These are phyloP conservation scores for Aquatica leii DNA, from an alignment of 2,888 invertebrate genomes.

Conservation along the genomic window DNA sequence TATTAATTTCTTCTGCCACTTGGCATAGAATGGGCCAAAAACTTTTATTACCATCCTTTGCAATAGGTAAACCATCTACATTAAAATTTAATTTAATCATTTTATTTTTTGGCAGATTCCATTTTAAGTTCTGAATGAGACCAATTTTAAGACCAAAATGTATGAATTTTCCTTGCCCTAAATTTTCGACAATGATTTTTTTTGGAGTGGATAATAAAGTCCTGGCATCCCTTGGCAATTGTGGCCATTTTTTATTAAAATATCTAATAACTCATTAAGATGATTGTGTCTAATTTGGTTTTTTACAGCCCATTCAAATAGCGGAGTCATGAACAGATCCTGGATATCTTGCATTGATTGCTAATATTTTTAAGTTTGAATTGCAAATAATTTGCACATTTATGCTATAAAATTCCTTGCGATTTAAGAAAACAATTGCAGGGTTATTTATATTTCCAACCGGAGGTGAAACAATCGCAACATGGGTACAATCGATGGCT, in stretches of 20 bases:
- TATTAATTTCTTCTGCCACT: not conserved
- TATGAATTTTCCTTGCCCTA: not conserved
- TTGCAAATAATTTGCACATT: slow-evolving; percentile 8
- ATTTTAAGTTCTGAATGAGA: not conserved
- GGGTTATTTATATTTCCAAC: not conserved
- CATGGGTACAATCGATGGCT: not conserved
- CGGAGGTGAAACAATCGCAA: not conserved
- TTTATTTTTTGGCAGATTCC: not conserved
- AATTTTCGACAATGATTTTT: not conserved
- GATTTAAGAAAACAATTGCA: not conserved
- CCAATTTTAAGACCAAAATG: not conserved
- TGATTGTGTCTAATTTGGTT: no score
- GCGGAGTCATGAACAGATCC: no score
- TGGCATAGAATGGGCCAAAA: slow-evolving; percentile 5
- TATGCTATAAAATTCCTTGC: not conserved
- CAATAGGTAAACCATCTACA: slow-evolving; percentile 4
- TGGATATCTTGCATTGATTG: no score
- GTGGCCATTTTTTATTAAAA: slow-evolving; percentile 1
- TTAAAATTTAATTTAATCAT: slow-evolving; percentile 3
- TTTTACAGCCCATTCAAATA: no score
- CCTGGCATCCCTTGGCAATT: not conserved
- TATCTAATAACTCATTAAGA: not conserved
- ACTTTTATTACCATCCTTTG: slow-evolving; percentile 3
- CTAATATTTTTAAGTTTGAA: slow-evolving; percentile 1
- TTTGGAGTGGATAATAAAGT: slow-evolving; percentile 7